Evolutionary conservation across 2,113 vertebrate species (phyloP), one percentile per base, ranked within the genome.

Genomic region (Deroptyus accipitrinus): DNA sequence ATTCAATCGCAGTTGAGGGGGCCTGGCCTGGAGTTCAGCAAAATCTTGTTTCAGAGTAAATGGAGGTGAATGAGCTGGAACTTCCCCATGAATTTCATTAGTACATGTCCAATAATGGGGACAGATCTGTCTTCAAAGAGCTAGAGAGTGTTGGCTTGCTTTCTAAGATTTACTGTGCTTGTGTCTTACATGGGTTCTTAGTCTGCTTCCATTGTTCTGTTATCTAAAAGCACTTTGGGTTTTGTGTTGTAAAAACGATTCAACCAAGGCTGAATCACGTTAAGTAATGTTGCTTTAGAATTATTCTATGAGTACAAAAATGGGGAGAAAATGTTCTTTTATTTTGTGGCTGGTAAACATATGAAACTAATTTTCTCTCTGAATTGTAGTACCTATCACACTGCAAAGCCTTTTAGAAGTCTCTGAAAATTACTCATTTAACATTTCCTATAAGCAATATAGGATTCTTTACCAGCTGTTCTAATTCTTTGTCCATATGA

Each of bases 131-230:
- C 33, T 52, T 35, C 76, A 44, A 64, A 62, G 39, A 25, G 51
- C 37, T 59, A 2, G 37, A 69, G 30, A 5, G 42, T 11, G 33
- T 24, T 42, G 73, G 14, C 16, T 83, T 64, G 37, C 74, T 87
- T 37, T 6, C 24, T 11, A 0, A 27, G 73, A 59, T 39, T 2
- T 33, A 3, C 52, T 3, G 10, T 0, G 2, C 6, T 27, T 44
- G 31, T 83, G 55, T 59, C 74, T 82, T 44, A 8, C 7, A 0
- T 2, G 9, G 67, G 20, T 22, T 57, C 68, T 83, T 68, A 37
- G 57, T 54, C n/a, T 64, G 33, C 79, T 57, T 16, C 12, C 66
- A 17, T 23, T 0, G 0, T 0, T 3, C 74, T n/a, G 22, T 20
- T 27, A 9, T 22, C 88, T 35, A 67, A 41, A 70, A 62, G 10